These are phyloP conservation scores for Nasonia giraulti DNA, from an alignment of 1,140 invertebrate species.

Conservation along the genomic window DNA sequence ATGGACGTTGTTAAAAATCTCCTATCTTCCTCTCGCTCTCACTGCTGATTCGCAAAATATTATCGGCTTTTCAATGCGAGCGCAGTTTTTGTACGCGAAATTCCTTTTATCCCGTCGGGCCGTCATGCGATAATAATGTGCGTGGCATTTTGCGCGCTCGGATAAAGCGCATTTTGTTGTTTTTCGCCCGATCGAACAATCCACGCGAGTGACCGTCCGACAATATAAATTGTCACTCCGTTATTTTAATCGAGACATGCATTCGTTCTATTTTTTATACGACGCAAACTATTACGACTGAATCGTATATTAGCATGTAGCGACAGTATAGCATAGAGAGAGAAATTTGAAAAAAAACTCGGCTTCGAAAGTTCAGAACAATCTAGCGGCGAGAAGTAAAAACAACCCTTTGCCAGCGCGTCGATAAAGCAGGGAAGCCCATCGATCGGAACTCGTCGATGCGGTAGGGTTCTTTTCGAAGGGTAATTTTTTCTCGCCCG, in stretches of 20 bases:
- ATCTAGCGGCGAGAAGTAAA: conserved; percentile 63
- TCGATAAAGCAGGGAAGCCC: conserved; percentile 67
- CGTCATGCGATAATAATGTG: background rate
- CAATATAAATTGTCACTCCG: too few relatives aligned
- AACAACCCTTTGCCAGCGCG: conserved; percentile 57
- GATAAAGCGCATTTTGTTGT: background rate
- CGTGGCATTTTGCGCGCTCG: background rate
- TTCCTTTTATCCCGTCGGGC: background rate
- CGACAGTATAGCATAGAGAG: too few relatives aligned
- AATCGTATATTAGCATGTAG: too few relatives aligned
- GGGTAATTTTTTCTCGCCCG: conserved; percentile 63
- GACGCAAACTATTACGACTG: too few relatives aligned
- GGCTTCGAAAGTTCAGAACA: conserved; percentile 58
- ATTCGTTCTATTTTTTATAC: too few relatives aligned
- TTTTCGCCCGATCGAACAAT: background rate
- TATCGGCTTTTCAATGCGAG: background rate
- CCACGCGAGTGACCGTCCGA: too few relatives aligned
- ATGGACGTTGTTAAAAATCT: conserved; percentile 8
- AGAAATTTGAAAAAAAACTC: background rate
- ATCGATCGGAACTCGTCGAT: conserved; percentile 62
- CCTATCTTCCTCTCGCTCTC: background rate
- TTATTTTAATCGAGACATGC: too few relatives aligned
- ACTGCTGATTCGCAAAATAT: background rate
- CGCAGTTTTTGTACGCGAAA: background rate
- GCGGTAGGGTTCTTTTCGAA: conserved; percentile 67